phyloP scores from a whole-genome alignment of 2,888 invertebrate genomes.

The Allygus modestus region DNA sequence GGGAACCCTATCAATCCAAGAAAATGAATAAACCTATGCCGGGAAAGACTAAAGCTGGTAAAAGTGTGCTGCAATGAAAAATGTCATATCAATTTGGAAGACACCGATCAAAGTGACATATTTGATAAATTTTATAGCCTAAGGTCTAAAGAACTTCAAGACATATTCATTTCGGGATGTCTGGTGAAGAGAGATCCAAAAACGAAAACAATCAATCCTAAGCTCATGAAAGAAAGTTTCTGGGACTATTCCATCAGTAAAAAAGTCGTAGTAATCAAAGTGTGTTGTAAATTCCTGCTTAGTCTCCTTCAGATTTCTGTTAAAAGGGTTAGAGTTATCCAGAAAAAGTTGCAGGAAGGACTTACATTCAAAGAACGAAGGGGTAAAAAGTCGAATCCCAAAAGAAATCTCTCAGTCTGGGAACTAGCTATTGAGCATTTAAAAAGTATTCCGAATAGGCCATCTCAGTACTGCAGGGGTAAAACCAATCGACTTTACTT shows the following conservation, averaged over 20 bases:
- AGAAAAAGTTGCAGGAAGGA: constrained; percentile 32
- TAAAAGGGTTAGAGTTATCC: constrained; percentile 54
- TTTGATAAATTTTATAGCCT: constrained; percentile 46
- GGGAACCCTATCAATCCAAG: constrained; percentile 44
- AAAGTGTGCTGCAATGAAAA: constrained; percentile 40
- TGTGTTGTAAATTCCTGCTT: constrained; percentile 50
- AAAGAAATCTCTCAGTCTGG: constrained; percentile 56
- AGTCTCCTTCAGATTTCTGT: constrained; percentile 45
- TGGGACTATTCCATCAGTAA: constrained; percentile 53
- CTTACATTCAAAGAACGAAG: constrained; percentile 45
- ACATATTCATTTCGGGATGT: constrained; percentile 28
- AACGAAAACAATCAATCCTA: constrained; percentile 26
- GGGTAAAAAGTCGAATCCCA: constrained; percentile 51
- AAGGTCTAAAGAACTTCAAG: constrained; percentile 56
- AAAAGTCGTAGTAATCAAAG: constrained; percentile 21
- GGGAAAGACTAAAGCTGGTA: constrained; percentile 6
- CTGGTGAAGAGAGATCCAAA: neutral
- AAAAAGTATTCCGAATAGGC: constrained; percentile 61
- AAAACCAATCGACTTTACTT: constrained; percentile 61
- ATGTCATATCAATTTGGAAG: neutral
- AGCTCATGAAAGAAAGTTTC: neutral
- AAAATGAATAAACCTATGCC: neutral
- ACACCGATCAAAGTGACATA: constrained; percentile 37
- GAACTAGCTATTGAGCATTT: constrained; percentile 61
- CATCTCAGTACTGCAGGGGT: constrained; percentile 35